Evolutionary conservation across 2,888 invertebrate species (phyloP), one percentile per base, ranked within the genome.

Genomic region (Ophion obscuratus): DNA sequence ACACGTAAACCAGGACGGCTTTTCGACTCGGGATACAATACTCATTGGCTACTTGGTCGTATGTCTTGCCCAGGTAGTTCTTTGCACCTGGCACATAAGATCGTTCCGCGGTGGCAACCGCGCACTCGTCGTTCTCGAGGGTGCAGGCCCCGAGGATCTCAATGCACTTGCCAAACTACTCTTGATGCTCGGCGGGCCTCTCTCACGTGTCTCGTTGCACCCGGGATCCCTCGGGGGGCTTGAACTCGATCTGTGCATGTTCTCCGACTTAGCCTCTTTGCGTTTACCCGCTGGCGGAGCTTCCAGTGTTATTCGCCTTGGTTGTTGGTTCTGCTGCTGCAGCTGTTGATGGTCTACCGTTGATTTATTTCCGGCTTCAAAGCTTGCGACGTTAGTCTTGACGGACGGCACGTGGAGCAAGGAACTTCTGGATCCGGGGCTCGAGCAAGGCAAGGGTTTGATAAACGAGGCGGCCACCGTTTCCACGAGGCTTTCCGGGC

Each of bases 41-140:
- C 20, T 40, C 11, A 61, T 82, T n/a, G 31, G 83, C 87, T 94
- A 98, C 94, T 98, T 98, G 53, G 98, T 98, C 44, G 98, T 98
- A 92, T 98, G 98, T 89, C 98, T 95, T 27, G 97, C 97, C 98
- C 98, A 98, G 87, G 97, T 96, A 9, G 97, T 96, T 88, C 98
- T 95, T 91, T 97, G 96, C 89, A 98, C 96, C 90, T 97, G 97
- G 36, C 96, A 96, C 97, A 98, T 97, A 93, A 97, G 95, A 92
- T 98, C 97, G 94, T 97, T 98, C 78, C 97, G 96, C 92, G 97
- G 97, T 6, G 98, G 97, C 85, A 98, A 97, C 93, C 97, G 97
- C 91, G 98, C 98, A 94, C 98, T 98, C 47, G 97, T 97, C 71
- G 97, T 97, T 89, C 98, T 92, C 85, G 91, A 92, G n/a, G 91